phyloP scores from a whole-genome alignment of 2,797 vertebrate genomes.

The Dipus sagitta region DNA sequence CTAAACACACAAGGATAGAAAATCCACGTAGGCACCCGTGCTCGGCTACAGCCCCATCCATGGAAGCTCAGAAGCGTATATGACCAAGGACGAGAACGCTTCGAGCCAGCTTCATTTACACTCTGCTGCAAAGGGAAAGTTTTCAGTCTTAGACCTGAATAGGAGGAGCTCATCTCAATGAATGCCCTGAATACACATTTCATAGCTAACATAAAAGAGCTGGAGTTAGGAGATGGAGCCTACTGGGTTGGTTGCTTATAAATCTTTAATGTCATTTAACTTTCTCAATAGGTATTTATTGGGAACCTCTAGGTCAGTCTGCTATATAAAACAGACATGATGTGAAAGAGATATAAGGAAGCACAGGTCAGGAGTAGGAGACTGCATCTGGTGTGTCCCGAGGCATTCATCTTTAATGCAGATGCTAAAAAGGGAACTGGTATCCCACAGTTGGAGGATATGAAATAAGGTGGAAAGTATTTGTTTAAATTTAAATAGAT shows the following conservation, averaged over 20 bases:
- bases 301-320: neutral
- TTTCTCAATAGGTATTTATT: neutral
- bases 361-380: accelerated
- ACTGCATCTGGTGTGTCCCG: neutral
- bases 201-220: neutral
- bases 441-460: neutral
- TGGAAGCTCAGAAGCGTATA: neutral
- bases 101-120: neutral
- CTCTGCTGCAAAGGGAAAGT: neutral
- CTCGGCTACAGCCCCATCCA: neutral
- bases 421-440: neutral
- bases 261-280: neutral
- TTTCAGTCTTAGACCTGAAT: neutral
- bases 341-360: neutral
- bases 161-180: neutral
- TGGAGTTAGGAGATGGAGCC: neutral
- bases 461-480: neutral
- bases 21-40: neutral
- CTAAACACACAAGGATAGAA: neutral
- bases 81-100: neutral
- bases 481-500: neutral
- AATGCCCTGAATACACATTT: neutral
- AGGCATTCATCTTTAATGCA: neutral
- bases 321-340: neutral
- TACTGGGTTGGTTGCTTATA: neutral